Evolutionary conservation across 2,797 vertebrate species (phyloP), one percentile per base, ranked within the genome.

Genomic region (Aeoliscus strigatus): DNA sequence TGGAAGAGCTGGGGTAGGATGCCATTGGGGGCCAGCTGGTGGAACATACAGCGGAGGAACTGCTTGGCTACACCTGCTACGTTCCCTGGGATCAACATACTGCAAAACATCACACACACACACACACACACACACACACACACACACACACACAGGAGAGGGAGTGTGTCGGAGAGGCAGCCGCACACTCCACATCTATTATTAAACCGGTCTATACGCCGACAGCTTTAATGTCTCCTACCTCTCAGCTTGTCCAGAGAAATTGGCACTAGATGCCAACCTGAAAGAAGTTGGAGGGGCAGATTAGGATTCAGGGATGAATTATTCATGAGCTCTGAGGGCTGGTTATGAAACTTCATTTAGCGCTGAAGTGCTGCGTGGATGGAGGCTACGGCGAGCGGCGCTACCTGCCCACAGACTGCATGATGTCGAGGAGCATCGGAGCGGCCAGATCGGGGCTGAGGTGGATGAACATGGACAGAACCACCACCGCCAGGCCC

Each of bases 201-300:
- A 69, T 60, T 67, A 47, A 75, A 62, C 39, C 30, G 38, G 29
- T 60, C 30, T 53, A 31, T 58, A 51, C 48, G 37, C 52, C 39
- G 41, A 34, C 27, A 14, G 39, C 70, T 59, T 51, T 46, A 21
- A 60, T 47, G 56, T 54, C 33, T 69, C 72, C 36, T 90, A 99
- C 96, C 95, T 99, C 90, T 99, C 96, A 39, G 94, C 96, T 85
- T 99, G 96, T 81, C 92, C 94, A 36, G 94, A 93, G 79, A 96
- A 96, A 81, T 90, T 94, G 33, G 88, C 91, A 77, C 93, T 96
- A 34, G 93, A 97, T 38, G 93, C 96, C 88, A 99, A 84, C 83
- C 96, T 98, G 79, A 51, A 81, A 82, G 46, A 78, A 81, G 82
- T 65, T 75, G 63, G 80, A 62, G 60, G 43, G 68, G 31, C 4